Base-by-base conservation (phyloP, 2,113 vertebrate species). In the Laticauda colubrina region DNA sequence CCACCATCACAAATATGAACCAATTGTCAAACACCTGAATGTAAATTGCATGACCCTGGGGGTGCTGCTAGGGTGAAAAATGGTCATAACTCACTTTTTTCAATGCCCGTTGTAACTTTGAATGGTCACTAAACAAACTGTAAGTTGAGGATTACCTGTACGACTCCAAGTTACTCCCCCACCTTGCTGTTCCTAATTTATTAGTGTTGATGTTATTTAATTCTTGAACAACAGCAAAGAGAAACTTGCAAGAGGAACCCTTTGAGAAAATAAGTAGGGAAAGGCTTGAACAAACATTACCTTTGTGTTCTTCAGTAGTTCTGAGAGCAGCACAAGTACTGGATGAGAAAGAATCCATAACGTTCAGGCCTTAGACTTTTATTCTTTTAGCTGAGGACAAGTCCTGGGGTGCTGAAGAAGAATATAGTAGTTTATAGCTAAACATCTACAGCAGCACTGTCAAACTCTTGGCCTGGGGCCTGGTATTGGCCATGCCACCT, bases 381-480 rank as follows among this genome's bases (percentile, higher is more conserved):
- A 54, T 54, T 21, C 88, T 75, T 18, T 90, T 90, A 54, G 29
- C 48, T 53, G 51, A 10, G 57, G 21, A 51, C 3, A 53, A 53
- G 26, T 39, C 48, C 9, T 20, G 7, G 20, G 89, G 23, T 91
- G 94, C 91, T 69, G 91, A n/a, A 14, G 88, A 61, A 89, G 89
- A 92, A n/a, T 81, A 61, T 3, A 64, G 61, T 29, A 43, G 26
- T 24, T 48, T 64, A 14, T 20, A 11, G 61, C 43, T 64, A 45
- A 43, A 8, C 24, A 15, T 61, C 24, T 29, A 21, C 20, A 56
- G 55, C 23, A 26, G 57, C 2, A 23, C 23, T 24, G 23, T 59
- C 3, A 59, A 59, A 59, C 23, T 57, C 0, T 5, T 2, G 2
- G 21, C 57, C 23, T 1, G 2, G 0, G 8, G 57, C 23, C 57